Evolutionary conservation across 2,113 vertebrate genomes (phyloP), one percentile per base, ranked within the genome.

Genomic region (Oncorhynchus nerka): DNA sequence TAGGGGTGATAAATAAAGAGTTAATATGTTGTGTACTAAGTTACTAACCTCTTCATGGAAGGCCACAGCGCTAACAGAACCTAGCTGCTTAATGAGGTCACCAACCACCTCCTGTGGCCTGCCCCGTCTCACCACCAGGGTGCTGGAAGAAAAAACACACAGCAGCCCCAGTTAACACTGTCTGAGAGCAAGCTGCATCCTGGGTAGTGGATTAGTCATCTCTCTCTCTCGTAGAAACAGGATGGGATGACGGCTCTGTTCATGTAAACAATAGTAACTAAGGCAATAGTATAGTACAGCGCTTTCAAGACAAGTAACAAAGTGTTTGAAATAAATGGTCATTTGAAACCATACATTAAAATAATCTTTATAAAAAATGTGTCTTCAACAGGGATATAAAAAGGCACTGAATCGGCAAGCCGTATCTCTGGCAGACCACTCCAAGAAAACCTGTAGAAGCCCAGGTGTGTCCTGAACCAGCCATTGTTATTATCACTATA

Each of bases 11-110:
- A 28, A 62, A 71, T 15, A 12, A 12, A 20, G 24, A 32, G 24
- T 3, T 19, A 20, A 48, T 28, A 19, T 9, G 70, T n/a, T 4
- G 26, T n/a, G 28, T 15, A n/a, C 64, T 13, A 7, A 15, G 32
- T 71, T 59, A 83, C 71, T 15, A 77, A 96, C 95, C 92, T 96
- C 95, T 75, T 95, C 88, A 0, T 95, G 94, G 84, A 95, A 94
- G 55, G 80, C 92, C 75, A 95, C 93, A 0, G 90, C 76, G 4
- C 87, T 89, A 80, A 96, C 93, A 4, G 92, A 93, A 74, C 92
- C 91, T 64, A 96, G 68, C 59, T 93, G 90, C 86, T 83, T 84
- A 75, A 95, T 94, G 30, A 96, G 90, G 74, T 95, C 93, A 1
- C 15, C 0, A 0, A 95, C 85, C 26, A 94, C 91, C 24, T 95